Percentiles rank a stretch among this genome's conserved stretches.
Evolutionary conservation across 1,140 invertebrate genomes (phyloP).

Genomic region (Brachionus asplanchnoidis): DNA sequence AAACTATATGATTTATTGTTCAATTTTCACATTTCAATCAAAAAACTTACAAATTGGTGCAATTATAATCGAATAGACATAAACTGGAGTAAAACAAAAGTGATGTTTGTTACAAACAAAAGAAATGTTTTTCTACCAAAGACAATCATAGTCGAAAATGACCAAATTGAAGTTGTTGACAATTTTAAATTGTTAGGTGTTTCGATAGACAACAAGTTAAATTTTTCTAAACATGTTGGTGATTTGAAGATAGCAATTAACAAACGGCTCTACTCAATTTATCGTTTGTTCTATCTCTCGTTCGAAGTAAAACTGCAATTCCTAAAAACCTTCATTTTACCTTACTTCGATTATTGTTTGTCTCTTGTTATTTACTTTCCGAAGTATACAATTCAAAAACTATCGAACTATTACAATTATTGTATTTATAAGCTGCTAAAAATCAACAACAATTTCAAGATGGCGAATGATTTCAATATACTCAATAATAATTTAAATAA

Average conservation of each 20-base stretch:
- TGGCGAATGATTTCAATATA: conserved; percentile 54
- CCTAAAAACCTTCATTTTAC: neutral
- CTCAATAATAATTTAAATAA: neutral
- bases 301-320: conserved; percentile 8
- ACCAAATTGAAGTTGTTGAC: neutral
- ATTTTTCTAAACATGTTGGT: neutral
- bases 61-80: neutral
- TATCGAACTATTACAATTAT: neutral
- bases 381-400: neutral
- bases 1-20: neutral
- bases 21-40: neutral
- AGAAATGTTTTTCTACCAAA: conserved; percentile 2
- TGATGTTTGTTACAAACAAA: neutral
- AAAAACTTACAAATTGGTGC: neutral
- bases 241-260: neutral
- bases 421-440: neutral
- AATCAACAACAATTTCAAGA: conserved; percentile 69
- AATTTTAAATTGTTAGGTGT: neutral
- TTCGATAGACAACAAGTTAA: neutral
- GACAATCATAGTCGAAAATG: neutral
- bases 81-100: neutral
- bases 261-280: conserved; percentile 1
- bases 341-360: neutral
- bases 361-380: neutral
- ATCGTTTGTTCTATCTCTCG: neutral